A percentile compares a stretch with the other conserved stretches of the same genome.
phyloP scores from a whole-genome alignment of 1,140 invertebrate species.

The Acromyrmex charruanus region DNA sequence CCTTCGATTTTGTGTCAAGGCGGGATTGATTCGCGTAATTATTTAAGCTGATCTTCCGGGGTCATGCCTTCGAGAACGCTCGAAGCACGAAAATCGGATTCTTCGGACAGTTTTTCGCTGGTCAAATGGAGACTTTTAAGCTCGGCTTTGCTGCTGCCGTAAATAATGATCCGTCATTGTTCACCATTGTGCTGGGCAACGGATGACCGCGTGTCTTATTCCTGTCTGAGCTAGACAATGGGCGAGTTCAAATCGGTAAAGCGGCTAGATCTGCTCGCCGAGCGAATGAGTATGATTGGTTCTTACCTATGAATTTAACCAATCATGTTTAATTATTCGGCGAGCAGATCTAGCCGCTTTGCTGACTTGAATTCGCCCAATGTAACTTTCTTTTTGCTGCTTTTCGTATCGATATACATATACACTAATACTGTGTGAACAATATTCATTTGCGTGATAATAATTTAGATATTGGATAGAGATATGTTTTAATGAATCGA shows the following conservation, averaged over 20 bases:
- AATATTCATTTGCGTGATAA: conserved; percentile 63
- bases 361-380: neutral
- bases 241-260: too few species aligned
- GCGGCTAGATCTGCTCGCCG: too few species aligned
- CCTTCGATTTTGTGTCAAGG: conserved; percentile 42
- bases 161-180: conserved; percentile 69
- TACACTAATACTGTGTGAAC: conserved; percentile 43
- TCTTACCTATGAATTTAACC: too few species aligned
- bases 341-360: too few species aligned
- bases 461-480: conserved; percentile 52
- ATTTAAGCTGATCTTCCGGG: conserved; percentile 54
- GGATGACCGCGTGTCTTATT: conserved; percentile 63
- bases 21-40: conserved; percentile 62
- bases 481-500: conserved; percentile 46
- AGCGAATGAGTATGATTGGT: too few species aligned
- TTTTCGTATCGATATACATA: conserved; percentile 11
- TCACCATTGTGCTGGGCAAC: conserved; percentile 56
- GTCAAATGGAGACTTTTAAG: conserved; percentile 47
- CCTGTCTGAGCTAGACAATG: conserved; percentile 55
- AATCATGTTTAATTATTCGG: too few species aligned
- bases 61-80: neutral
- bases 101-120: conserved; percentile 57
- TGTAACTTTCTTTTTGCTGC: conserved; percentile 63
- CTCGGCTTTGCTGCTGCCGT: conserved; percentile 40
- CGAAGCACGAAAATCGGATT: conserved; percentile 36